Base-by-base conservation (phyloP, 1,140 invertebrate genomes). In the Euura lappo region DNA sequence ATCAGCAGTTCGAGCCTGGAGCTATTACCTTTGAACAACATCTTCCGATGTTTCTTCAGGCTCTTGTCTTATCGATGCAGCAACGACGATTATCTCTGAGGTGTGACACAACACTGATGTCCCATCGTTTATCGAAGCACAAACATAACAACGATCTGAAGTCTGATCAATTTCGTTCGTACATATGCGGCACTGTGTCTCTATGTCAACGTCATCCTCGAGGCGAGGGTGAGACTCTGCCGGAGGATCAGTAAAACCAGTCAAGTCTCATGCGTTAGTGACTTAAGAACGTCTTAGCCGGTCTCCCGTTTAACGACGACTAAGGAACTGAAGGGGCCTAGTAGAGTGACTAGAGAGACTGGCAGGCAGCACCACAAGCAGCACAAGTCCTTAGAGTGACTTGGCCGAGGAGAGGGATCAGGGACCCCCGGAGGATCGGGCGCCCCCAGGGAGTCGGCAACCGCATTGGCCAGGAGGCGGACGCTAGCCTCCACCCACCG, bases 11-110 rank as follows among this genome's bases (percentile, higher is more conserved):
- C 93, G 80, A 95, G 85, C 75, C 93, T 89, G 80, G 92, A 93
- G 87, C 93, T 94, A 83, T 94, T 94, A 73, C 93, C 94, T 81
- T 94, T 94, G 88, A 94, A 94, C 83, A 94, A 87, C 93, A 94
- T 94, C 78, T 82, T 85, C 64, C 51, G 13, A 45, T 8, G 51
- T 60, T n/a, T n/a, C 51, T n/a, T 60, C 51, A n/a, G 51, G 4
- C 8, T n/a, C 51, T 60, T 6, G 51, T 11, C 51, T 60, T 28
- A 28, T 60, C 51, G 51, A 60, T 8, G 13, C 51, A 3, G 51
- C 13, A 60, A 60, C 28, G 28, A 28, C 28, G 28, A 28, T 28
- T 28, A 28, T 28, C 28, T 28, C 28, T 28, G 28, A 28, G 28
- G 28, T 28, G 28, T 28, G 28, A 28, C 51, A 60, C 51, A 60